These are phyloP conservation scores for Anastrepha ludens DNA, from an alignment of 1,140 invertebrate genomes.

Conservation along the genomic window DNA sequence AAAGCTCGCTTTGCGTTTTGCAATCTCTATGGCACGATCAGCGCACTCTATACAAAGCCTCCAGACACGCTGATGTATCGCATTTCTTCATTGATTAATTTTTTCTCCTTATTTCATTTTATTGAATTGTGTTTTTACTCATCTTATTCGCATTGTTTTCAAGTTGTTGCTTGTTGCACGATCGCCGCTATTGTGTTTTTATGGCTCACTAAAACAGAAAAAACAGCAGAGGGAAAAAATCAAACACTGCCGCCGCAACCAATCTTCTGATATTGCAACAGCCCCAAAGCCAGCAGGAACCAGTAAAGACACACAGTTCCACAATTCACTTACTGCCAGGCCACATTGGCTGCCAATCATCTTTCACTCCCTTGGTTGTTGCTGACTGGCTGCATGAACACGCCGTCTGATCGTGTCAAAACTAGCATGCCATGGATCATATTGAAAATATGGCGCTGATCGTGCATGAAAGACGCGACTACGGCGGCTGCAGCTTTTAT, in stretches of 20 bases:
- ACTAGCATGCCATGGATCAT: constrained; percentile 48
- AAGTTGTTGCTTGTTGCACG: constrained; percentile 19
- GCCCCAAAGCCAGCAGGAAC: constrained; percentile 6
- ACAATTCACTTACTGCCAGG: background rate
- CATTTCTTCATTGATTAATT: constrained; percentile 20
- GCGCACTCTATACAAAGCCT: background rate
- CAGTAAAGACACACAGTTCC: background rate
- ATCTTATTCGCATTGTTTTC: background rate
- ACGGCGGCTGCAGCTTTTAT: background rate
- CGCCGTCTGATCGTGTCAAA: constrained; percentile 36
- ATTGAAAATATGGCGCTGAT: constrained; percentile 31
- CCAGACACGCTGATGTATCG: background rate
- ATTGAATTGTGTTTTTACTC: background rate
- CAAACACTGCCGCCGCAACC: constrained; percentile 20
- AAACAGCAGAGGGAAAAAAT: background rate
- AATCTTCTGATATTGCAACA: constrained; percentile 3
- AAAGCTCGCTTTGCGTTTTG: background rate
- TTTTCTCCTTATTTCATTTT: constrained; percentile 23
- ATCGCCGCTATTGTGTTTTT: constrained; percentile 3
- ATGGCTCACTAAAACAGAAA: background rate
- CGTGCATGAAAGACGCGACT: constrained; percentile 17
- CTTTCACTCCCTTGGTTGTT: background rate
- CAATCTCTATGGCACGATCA: background rate
- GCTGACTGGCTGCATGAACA: background rate
- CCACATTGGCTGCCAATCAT: background rate